Percentiles rank a stretch among this genome's conserved stretches.
Conservation (phyloP, 2,797 vertebrate genomes). For the Rhyacichthys aspro region DNA sequence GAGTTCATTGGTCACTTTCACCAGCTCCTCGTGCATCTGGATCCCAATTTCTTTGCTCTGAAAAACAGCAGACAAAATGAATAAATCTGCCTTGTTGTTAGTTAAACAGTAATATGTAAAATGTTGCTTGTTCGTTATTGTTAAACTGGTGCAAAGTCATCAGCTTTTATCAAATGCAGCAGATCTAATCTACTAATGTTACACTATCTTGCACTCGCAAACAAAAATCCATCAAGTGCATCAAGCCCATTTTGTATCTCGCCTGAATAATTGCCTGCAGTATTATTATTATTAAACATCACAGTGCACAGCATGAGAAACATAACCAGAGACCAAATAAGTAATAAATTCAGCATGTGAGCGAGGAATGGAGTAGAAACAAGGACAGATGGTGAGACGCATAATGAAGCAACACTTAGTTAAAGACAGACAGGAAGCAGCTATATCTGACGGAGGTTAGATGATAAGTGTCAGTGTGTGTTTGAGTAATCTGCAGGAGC, state of each 20-base stretch:
- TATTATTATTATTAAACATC: background rate
- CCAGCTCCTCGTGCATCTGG: slow-evolving; percentile 98
- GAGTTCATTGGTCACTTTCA: slow-evolving; percentile 98
- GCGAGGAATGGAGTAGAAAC: background rate
- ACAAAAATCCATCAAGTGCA: slow-evolving; percentile 18
- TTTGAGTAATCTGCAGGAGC: slow-evolving; percentile 1
- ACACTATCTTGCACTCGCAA: background rate
- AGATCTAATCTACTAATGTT: background rate
- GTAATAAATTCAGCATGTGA: slow-evolving; percentile 24
- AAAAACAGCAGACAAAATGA: slow-evolving; percentile 61
- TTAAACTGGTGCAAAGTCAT: background rate
- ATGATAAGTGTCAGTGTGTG: slow-evolving; percentile 5
- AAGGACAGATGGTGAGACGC: slow-evolving; percentile 20
- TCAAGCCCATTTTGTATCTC: slow-evolving; percentile 11
- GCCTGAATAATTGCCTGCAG: slow-evolving; percentile 1
- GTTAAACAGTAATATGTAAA: background rate
- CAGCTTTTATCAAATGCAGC: background rate
- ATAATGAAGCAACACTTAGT: slow-evolving; percentile 25
- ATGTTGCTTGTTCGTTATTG: background rate
- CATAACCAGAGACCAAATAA: slow-evolving; percentile 5
- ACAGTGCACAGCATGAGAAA: slow-evolving; percentile 4
- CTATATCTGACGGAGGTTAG: background rate
- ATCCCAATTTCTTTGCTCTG: slow-evolving; percentile 99
- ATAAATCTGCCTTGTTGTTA: background rate
- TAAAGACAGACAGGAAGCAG: slow-evolving; percentile 7